These are phyloP conservation scores for Subanguina moxae DNA, from an alignment of 1,140 invertebrate species.

Conservation along the genomic window DNA sequence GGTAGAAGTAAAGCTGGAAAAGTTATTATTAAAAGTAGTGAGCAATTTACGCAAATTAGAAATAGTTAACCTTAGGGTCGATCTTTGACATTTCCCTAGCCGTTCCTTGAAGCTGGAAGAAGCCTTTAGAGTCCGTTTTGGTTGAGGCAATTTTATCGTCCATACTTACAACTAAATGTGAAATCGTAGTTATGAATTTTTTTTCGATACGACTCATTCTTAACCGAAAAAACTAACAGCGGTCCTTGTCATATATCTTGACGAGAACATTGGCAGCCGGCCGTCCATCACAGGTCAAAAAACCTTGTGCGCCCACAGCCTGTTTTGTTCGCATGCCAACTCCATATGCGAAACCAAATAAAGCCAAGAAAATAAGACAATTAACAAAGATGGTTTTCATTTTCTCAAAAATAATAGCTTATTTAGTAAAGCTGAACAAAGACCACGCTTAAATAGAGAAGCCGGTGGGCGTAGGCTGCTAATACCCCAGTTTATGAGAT, in stretches of 20 bases:
- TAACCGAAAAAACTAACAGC: constrained; percentile 8
- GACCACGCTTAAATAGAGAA: too few species aligned
- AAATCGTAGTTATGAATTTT: background rate
- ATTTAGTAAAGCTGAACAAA: too few species aligned
- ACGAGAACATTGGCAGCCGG: constrained; percentile 37
- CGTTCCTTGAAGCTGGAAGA: constrained; percentile 35
- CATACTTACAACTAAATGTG: background rate
- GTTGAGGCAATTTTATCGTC: constrained; percentile 11
- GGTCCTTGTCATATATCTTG: constrained; percentile 37
- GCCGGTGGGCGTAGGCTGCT: too few species aligned
- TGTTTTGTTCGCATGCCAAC: constrained; percentile 13
- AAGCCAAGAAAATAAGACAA: too few species aligned
- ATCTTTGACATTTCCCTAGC: constrained; percentile 44
- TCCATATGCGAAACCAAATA: background rate
- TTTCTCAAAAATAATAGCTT: too few species aligned
- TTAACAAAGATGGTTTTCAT: too few species aligned
- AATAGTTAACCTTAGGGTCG: constrained; percentile 30
- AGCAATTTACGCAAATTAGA: background rate
- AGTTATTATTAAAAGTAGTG: background rate
- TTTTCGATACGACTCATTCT: too few species aligned
- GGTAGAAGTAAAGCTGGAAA: constrained; percentile 31
- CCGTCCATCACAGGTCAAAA: constrained; percentile 25
- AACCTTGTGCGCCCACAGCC: constrained; percentile 27
- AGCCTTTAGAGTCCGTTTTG: constrained; percentile 31
- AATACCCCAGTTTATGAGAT: too few species aligned